Percentiles rank a stretch among this genome's conserved stretches.
phyloP scores from a whole-genome alignment of 2,888 invertebrate genomes.

The Rhingia campestris region DNA sequence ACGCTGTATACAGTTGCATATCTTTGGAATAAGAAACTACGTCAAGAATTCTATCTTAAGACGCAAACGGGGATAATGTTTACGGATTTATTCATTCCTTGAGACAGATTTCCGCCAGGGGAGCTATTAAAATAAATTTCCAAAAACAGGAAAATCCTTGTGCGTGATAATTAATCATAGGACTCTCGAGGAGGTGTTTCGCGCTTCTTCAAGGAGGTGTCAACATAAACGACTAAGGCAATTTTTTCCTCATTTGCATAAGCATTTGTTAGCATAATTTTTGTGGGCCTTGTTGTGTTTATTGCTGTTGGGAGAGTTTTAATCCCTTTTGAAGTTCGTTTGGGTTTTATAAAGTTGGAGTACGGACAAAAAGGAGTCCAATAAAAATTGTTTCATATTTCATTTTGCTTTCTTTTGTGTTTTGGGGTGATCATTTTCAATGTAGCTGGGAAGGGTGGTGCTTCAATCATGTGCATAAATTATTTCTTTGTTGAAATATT shows the following conservation, averaged over 20 bases:
- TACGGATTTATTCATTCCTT: constrained; percentile 57
- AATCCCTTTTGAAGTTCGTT: constrained; percentile 69
- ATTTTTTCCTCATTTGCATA: constrained; percentile 77
- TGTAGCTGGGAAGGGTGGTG: neutral
- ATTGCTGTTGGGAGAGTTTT: constrained; percentile 71
- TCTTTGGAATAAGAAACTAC: constrained; percentile 10
- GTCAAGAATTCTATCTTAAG: constrained; percentile 7
- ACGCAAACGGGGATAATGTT: constrained; percentile 31
- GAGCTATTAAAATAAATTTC: constrained; percentile 73
- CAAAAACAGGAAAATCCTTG: constrained; percentile 62
- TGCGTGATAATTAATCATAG: constrained; percentile 71
- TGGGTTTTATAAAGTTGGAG: constrained; percentile 13
- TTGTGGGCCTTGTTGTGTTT: constrained; percentile 61
- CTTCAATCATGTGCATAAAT: neutral
- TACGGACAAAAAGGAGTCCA: constrained; percentile 4
- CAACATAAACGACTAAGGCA: constrained; percentile 75
- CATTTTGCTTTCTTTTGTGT: neutral
- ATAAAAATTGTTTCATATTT: constrained; percentile 35
- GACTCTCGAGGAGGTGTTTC: constrained; percentile 26
- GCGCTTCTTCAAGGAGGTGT: constrained; percentile 71
- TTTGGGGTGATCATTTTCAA: constrained; percentile 33
- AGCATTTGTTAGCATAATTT: constrained; percentile 75
- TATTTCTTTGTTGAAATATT: no score
- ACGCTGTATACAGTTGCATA: neutral
- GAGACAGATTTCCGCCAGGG: constrained; percentile 62